phyloP scores from a whole-genome alignment of 2,797 vertebrate species.

The Linurgus olivaceus region DNA sequence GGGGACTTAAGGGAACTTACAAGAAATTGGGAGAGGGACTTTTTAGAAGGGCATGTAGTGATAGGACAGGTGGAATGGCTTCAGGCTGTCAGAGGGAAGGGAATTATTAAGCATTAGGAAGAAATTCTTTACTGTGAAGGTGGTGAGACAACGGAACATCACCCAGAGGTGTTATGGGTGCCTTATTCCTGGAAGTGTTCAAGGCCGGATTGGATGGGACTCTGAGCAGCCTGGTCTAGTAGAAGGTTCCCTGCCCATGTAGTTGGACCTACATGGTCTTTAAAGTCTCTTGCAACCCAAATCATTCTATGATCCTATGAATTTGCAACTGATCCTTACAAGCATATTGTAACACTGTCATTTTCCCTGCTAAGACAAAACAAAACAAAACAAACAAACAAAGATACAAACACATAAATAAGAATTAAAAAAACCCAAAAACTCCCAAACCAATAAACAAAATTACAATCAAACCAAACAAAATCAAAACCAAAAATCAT shows the following conservation, averaged over 20 bases:
- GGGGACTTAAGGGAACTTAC: not conserved
- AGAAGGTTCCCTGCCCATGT: not conserved
- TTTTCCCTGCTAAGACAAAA: not conserved
- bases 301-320: not conserved
- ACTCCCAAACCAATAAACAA: not conserved
- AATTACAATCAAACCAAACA: not conserved
- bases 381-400: not conserved
- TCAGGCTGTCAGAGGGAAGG: not conserved
- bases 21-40: not conserved
- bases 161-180: not conserved
- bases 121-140: not conserved
- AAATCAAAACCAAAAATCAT: not conserved
- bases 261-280: not conserved
- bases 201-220: not conserved
- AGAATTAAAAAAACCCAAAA: not conserved
- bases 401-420: not conserved
- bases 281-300: not conserved
- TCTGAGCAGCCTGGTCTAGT: not conserved
- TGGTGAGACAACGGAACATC: not conserved
- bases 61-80: not conserved
- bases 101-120: not conserved
- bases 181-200: not conserved
- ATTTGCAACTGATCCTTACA: not conserved
- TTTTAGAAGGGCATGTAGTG: not conserved
- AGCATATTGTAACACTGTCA: not conserved